Conservation (phyloP, 2,113 vertebrate genomes). For the Silurus meridionalis region DNA sequence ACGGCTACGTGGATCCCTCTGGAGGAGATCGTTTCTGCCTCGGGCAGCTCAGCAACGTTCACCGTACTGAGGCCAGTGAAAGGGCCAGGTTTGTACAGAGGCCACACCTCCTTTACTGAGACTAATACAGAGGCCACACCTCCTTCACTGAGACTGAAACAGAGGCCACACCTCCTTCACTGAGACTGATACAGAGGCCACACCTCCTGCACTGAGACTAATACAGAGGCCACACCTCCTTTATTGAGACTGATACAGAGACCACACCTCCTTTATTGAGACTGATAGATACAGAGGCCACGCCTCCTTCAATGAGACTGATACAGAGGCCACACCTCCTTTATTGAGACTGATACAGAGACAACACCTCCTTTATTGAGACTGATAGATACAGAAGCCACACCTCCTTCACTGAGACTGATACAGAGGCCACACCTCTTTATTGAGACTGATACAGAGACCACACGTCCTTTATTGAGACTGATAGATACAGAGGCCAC, state of each 20-base stretch:
- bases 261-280: neutral
- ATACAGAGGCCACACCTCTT: neutral
- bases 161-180: neutral
- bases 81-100: slow-evolving; percentile 69
- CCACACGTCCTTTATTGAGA: neutral
- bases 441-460: neutral
- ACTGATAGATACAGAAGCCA: neutral
- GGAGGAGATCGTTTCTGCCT: slow-evolving; percentile 76
- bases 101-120: neutral
- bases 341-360: neutral
- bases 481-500: neutral
- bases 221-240: neutral
- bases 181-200: neutral
- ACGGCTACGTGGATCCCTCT: slow-evolving; percentile 75
- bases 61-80: slow-evolving; percentile 74
- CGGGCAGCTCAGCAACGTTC: slow-evolving; percentile 76
- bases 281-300: neutral
- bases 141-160: neutral
- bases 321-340: neutral
- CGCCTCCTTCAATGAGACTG: neutral
- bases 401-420: neutral
- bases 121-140: neutral
- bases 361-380: neutral
- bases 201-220: neutral
- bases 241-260: neutral